Evolutionary conservation across 2,113 vertebrate species (phyloP), one percentile per base, ranked within the genome.

Genomic region (Urocitellus parryii): DNA sequence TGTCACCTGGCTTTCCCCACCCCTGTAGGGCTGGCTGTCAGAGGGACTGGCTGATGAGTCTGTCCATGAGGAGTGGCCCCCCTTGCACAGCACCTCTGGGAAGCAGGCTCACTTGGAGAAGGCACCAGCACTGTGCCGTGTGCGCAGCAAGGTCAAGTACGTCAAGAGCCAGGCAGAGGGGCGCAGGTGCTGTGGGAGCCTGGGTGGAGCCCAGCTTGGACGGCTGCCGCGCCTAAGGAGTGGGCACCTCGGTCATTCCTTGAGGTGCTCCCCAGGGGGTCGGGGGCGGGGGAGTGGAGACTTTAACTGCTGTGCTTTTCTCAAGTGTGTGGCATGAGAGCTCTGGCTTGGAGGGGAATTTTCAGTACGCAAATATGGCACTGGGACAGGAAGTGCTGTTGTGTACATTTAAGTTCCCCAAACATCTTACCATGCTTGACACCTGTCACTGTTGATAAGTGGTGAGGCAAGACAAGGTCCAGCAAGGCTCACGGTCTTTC

Each of bases 401-500:
- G 61, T 61, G 22, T 12, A 25, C 45, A 22, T 16, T 51, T 14
- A 12, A 10, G 4, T 82, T 63, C 68, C 83, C 51, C 37, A 68
- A 77, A 42, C 2, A 37, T 63, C n/a, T n/a, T n/a, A 8, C n/a
- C n/a, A 0, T 25, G 16, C 34, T 13, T 16, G 39, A 72, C n/a
- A 5, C 39, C 84, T 58, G 58, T 77, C 82, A 17, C 34, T 18
- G 51, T 9, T 32, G 82, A 20, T n/a, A n/a, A 48, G 20, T 9
- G 24, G 13, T 0, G 0, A 18, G 20, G 5, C 0, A 0, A 20
- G 39, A 34, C 5, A 5, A 65, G n/a, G 5, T 37, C 29, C 25
- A 25, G 56, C 18, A 18, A 25, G 82, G 68, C 34, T 67, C 34
- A 11, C 27, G 39, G 6, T 76, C 72, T 37, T 4, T 4, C 24